Conservation (phyloP, 23 tunicate species). For the Styela clava region DNA sequence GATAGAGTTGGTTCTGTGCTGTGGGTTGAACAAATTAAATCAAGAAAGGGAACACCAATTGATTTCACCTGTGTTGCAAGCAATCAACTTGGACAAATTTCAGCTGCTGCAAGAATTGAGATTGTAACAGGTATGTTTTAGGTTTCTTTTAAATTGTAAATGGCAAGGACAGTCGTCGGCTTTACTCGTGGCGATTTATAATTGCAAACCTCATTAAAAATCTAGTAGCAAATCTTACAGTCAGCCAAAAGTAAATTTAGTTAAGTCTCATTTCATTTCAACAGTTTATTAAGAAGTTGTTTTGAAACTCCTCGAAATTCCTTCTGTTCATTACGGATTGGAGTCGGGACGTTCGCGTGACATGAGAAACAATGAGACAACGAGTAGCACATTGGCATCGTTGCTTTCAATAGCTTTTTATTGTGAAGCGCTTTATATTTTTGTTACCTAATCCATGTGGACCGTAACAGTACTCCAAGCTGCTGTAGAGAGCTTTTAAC, state of each 20-base stretch:
- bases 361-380: not conserved
- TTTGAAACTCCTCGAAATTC: not conserved
- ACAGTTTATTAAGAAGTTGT: not conserved
- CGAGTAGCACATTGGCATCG: not conserved
- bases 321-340: not conserved
- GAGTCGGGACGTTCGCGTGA: not conserved
- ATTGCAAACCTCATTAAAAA: too few species aligned
- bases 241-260: too few species aligned
- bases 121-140: not conserved
- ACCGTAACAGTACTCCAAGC: not conserved
- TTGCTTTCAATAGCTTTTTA: not conserved
- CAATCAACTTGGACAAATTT: constrained; percentile 28
- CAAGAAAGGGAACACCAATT: constrained; percentile 18
- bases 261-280: too few species aligned
- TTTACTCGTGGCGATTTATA: too few species aligned
- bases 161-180: too few species aligned
- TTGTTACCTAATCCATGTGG: not conserved
- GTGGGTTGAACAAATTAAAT: constrained; percentile 45
- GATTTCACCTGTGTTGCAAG: constrained; percentile 38
- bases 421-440: not conserved
- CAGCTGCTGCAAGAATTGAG: constrained; percentile 2
- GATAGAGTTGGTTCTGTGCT: constrained; percentile 40
- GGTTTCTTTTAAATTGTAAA: too few species aligned
- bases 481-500: not conserved
- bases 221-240: too few species aligned